These are phyloP conservation scores for Acestrorhynchus altus DNA, from an alignment of 2,797 vertebrate species.

Conservation along the genomic window DNA sequence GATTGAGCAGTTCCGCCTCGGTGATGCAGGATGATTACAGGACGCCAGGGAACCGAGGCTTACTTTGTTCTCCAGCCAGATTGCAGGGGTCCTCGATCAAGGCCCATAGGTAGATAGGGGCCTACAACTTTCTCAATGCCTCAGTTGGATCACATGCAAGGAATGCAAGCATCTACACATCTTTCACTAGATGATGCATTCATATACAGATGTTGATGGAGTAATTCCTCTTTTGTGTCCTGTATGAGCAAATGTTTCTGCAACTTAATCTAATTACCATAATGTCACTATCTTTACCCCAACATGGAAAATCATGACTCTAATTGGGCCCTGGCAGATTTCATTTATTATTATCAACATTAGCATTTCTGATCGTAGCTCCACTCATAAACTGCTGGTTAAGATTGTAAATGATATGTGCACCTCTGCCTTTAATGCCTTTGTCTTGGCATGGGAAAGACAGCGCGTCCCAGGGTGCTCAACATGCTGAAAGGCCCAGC, in stretches of 20 bases:
- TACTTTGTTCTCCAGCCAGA: constrained; percentile 35
- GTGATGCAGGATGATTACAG: constrained; percentile 40
- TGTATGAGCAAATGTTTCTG: not conserved
- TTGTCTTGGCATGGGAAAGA: constrained; percentile 76
- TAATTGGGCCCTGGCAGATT: not conserved
- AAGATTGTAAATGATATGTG: constrained; percentile 73
- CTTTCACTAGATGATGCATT: not conserved
- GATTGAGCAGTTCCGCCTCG: constrained; percentile 30
- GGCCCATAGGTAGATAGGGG: not conserved
- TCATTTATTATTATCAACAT: constrained; percentile 7
- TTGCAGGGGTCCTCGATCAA: not conserved
- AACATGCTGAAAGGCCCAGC: constrained; percentile 61
- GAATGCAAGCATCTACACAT: not conserved
- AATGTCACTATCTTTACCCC: not conserved
- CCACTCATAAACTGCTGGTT: constrained; percentile 70
- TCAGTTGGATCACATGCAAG: not conserved
- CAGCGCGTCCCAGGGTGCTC: constrained; percentile 69
- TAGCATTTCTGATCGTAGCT: constrained; percentile 55
- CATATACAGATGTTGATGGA: not conserved
- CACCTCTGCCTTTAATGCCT: constrained; percentile 65
- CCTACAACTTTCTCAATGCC: constrained; percentile 25
- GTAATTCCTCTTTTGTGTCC: not conserved
- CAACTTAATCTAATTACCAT: not conserved
- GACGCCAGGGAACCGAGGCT: constrained; percentile 11
- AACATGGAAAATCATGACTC: not conserved